A percentile compares a stretch with the other conserved stretches of the same genome.
Conservation (phyloP, 2,797 vertebrate genomes). For the Melanitta fusca region DNA sequence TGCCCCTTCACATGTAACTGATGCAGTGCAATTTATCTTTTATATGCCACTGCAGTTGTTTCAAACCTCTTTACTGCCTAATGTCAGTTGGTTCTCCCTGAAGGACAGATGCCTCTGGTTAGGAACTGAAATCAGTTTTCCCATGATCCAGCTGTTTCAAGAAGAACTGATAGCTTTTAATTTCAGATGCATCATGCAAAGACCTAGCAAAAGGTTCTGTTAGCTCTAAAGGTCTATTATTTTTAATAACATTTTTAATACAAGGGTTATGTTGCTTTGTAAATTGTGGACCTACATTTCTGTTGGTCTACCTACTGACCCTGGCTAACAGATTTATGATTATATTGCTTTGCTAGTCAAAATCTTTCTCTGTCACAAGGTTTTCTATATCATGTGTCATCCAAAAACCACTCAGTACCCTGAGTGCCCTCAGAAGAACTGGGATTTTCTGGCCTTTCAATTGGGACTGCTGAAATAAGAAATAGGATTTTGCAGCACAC, state of each 20-base stretch:
- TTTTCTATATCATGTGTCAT: not conserved
- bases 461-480: not conserved
- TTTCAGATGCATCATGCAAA: not conserved
- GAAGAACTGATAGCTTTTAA: not conserved
- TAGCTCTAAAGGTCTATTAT: not conserved
- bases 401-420: not conserved
- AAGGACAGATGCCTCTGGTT: not conserved
- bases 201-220: not conserved
- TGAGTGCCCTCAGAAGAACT: not conserved
- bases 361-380: not conserved
- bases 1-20: not conserved
- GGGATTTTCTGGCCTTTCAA: conserved; percentile 8
- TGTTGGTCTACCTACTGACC: not conserved
- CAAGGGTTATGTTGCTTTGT: not conserved
- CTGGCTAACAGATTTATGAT: not conserved
- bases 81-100: not conserved
- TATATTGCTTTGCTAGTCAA: not conserved
- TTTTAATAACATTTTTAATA: not conserved
- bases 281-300: not conserved
- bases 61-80: not conserved
- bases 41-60: not conserved
- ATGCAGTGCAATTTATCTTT: not conserved
- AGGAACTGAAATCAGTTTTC: not conserved
- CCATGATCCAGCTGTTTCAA: not conserved
- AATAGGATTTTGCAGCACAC: not conserved